Evolutionary conservation across 2,797 vertebrate genomes (phyloP).

Genomic region (Muscicapa striata): DNA sequence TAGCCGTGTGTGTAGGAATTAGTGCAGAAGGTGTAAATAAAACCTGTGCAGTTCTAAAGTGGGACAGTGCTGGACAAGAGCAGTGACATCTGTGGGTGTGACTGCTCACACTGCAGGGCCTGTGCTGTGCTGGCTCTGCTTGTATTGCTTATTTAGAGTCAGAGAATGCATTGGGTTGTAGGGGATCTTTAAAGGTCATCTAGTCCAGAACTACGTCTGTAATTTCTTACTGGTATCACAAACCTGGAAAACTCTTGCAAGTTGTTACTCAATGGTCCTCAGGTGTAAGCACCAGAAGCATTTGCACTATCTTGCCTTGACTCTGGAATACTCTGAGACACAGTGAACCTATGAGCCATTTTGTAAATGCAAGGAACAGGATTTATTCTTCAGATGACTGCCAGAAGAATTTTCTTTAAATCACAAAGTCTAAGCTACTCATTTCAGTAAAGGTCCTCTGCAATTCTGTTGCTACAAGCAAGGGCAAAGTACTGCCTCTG

Average conservation of each 20-base stretch:
- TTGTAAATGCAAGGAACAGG: background rate
- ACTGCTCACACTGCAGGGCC: background rate
- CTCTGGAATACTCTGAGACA: background rate
- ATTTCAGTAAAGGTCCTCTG: background rate
- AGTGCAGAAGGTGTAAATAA: background rate
- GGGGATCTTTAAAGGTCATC: background rate
- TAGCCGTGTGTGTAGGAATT: background rate
- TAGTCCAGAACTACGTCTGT: background rate
- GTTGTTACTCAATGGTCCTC: background rate
- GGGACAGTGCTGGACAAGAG: background rate
- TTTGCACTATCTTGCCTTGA: background rate
- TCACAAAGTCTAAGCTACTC: background rate
- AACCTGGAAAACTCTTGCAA: background rate
- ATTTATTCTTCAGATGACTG: background rate
- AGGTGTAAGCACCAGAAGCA: background rate
- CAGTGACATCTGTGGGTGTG: accelerated
- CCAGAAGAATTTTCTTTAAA: background rate
- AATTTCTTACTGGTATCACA: background rate
- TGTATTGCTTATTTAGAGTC: accelerated
- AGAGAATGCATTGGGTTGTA: background rate
- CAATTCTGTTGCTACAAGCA: background rate
- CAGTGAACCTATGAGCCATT: background rate
- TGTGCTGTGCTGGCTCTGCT: background rate
- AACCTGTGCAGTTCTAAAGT: background rate
- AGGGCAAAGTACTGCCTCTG: background rate